Evolutionary conservation across 2,113 vertebrate species (phyloP).

Genomic region (Microcebus tavaratra): DNA sequence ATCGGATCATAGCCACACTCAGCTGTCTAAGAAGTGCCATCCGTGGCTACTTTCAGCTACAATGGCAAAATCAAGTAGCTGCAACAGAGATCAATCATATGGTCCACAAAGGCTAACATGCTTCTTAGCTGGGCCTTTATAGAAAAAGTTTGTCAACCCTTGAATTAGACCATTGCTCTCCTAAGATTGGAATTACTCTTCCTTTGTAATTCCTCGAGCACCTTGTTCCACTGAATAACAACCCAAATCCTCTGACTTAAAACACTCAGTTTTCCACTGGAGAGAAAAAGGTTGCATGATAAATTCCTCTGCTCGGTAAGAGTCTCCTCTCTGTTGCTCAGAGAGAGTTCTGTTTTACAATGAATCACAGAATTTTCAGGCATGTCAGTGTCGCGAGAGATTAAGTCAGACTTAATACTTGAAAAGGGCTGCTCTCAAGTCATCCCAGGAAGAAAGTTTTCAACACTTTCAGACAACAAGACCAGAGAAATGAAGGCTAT

Average conservation of each 20-base stretch:
- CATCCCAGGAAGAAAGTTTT: constrained; percentile 22
- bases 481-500: background rate
- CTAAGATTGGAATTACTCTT: background rate
- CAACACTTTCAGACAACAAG: background rate
- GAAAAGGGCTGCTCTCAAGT: background rate
- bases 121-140: background rate
- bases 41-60: background rate
- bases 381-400: background rate
- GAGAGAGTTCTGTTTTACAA: background rate
- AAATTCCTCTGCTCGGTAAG: constrained; percentile 24
- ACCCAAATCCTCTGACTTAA: background rate
- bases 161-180: background rate
- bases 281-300: constrained; percentile 23
- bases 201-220: background rate
- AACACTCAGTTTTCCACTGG: background rate
- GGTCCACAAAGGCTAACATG: background rate
- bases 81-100: background rate
- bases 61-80: background rate
- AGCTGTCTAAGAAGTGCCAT: background rate
- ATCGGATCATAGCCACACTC: background rate
- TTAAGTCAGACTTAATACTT: background rate
- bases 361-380: constrained; percentile 34
- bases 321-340: background rate
- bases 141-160: background rate
- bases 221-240: background rate